A percentile compares a stretch with the other conserved stretches of the same genome.
phyloP scores from a whole-genome alignment of 2,888 invertebrate genomes.

The Argynnis bischoffii region DNA sequence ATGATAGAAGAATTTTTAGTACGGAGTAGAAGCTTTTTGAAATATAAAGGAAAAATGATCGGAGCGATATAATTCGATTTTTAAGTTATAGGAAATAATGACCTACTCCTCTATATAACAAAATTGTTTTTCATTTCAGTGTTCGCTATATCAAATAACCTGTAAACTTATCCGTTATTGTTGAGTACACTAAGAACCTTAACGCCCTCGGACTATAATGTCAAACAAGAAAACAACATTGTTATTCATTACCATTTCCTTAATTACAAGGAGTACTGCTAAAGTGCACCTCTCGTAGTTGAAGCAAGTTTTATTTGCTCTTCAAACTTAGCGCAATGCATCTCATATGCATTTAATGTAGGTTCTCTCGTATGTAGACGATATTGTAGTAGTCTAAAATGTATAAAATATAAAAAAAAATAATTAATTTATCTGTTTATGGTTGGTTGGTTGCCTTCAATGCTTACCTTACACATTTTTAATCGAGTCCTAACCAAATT shows the following conservation, averaged over 20 bases:
- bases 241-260: constrained; percentile 18
- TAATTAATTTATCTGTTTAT: constrained; percentile 7
- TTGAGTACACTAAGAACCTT: neutral
- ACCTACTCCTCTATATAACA: too few species aligned
- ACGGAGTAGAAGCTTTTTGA: too few species aligned
- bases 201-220: neutral
- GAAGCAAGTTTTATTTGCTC: constrained; percentile 13
- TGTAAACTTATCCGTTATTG: too few species aligned
- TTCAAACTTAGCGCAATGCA: constrained; percentile 6
- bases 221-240: constrained; percentile 16
- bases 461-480: constrained; percentile 9
- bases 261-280: constrained; percentile 12
- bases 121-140: too few species aligned
- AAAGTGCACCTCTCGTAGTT: neutral
- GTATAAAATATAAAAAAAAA: neutral
- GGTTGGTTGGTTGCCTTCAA: neutral
- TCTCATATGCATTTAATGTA: constrained; percentile 1
- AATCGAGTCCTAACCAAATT: constrained; percentile 18
- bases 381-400: too few species aligned
- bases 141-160: too few species aligned
- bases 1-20: too few species aligned
- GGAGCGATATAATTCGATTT: too few species aligned
- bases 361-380: too few species aligned
- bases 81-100: too few species aligned
- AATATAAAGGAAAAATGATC: too few species aligned